Base-by-base conservation (phyloP, 1,140 invertebrate genomes). In the Saccostrea echinata region DNA sequence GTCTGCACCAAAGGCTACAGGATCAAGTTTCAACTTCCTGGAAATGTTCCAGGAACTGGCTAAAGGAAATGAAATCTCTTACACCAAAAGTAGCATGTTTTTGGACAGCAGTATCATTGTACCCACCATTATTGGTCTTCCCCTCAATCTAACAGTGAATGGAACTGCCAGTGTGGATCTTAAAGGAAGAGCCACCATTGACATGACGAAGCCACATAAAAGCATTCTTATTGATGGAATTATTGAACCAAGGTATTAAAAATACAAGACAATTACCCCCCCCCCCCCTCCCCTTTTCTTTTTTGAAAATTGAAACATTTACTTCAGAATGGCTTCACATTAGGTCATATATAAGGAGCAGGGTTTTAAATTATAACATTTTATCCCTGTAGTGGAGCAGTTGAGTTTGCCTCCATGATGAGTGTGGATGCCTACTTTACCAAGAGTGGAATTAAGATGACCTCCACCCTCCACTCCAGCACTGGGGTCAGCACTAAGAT, bases 101-200 rank as follows among this genome's bases (percentile, higher is more conserved):
- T 93, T 98, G n/a, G 98, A 99, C 94, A 97, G 97, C 0, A 97
- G 97, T 8, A 98, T 98, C 92, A 97, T 97, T 11, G 96, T 98
- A 6, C 97, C 98, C 0, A 97, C 97, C 30, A 96, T 96, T 0
- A 96, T 96, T 84, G 98, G 98, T 21, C 92, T 99, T 24, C 98
- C 98, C 0, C 94, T 99, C 57, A 97, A 96, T 55, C 96, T 99
- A 88, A 97, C 97, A 88, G 95, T 97, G 0, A 96, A 97, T 93
- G 98, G 97, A 33, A 97, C 98, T 0, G 97, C 97, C 9, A 97
- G 97, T n/a, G 96, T 98, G 13, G 97, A 97, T 90, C 95, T 98
- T 1, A 97, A 97, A 55, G 95, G 97, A 91, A 96, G 92, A 52
- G 95, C 92, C 89, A 96, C 96, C 92, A 96, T 97, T 88, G 96